These are phyloP conservation scores for Hemithea aestivaria DNA, from an alignment of 2,888 invertebrate species.

Conservation along the genomic window DNA sequence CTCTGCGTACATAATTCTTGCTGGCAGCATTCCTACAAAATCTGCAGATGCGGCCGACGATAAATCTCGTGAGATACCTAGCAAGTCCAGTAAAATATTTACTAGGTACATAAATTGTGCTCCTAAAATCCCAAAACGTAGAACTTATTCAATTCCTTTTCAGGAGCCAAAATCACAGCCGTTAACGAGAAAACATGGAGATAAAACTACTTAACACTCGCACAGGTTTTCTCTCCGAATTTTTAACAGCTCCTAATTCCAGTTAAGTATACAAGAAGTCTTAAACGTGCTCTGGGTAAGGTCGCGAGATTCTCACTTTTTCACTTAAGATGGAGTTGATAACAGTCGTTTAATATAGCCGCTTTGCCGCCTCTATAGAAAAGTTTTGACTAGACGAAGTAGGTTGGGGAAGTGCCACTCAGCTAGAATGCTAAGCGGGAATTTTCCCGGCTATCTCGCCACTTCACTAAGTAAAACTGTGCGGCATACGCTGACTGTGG, in stretches of 20 bases:
- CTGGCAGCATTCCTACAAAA: too few species aligned
- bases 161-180: background rate
- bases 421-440: slow-evolving; percentile 41
- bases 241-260: slow-evolving; percentile 18
- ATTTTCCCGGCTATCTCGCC: slow-evolving; percentile 9
- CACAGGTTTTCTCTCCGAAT: slow-evolving; percentile 1
- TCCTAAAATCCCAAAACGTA: too few species aligned
- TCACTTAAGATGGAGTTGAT: slow-evolving; percentile 31
- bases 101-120: too few species aligned
- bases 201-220: slow-evolving; percentile 10
- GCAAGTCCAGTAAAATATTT: too few species aligned
- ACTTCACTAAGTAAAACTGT: slow-evolving; percentile 17
- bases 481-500: background rate
- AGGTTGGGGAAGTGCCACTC: slow-evolving; percentile 35
- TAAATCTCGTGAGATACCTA: too few species aligned
- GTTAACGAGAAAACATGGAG: background rate
- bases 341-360: slow-evolving; percentile 44
- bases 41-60: too few species aligned
- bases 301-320: slow-evolving; percentile 26
- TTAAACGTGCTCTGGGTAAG: slow-evolving; percentile 16
- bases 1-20: too few species aligned
- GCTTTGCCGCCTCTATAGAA: slow-evolving; percentile 31
- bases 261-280: slow-evolving; percentile 21
- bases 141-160: too few species aligned
- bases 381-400: slow-evolving; percentile 50